phyloP scores from a whole-genome alignment of 2,888 invertebrate genomes.

The Tridacna crocea region DNA sequence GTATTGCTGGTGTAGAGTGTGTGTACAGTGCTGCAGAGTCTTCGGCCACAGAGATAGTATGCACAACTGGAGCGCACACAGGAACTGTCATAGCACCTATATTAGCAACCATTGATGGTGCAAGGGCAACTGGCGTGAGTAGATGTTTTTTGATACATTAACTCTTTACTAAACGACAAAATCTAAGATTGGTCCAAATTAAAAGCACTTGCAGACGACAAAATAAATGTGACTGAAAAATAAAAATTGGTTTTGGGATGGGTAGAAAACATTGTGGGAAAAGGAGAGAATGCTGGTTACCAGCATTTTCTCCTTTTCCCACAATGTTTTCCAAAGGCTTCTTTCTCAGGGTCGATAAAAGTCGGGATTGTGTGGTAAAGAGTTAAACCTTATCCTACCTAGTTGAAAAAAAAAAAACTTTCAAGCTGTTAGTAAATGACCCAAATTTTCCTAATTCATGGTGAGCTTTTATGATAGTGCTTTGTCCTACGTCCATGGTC shows the following conservation, averaged over 20 bases:
- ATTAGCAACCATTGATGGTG: slow-evolving; percentile 51
- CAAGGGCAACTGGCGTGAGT: slow-evolving; percentile 65
- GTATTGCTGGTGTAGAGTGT: slow-evolving; percentile 60
- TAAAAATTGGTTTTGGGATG: neutral
- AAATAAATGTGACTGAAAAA: too few species aligned
- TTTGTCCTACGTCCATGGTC: too few species aligned
- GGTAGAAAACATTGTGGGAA: neutral
- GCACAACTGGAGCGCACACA: slow-evolving; percentile 63
- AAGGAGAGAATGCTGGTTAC: neutral
- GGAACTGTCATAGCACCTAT: slow-evolving; percentile 60
- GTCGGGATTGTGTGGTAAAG: too few species aligned
- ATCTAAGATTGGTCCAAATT: too few species aligned
- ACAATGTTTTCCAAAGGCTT: too few species aligned
- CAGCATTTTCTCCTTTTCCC: neutral
- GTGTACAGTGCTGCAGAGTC: slow-evolving; percentile 40
- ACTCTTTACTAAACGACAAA: neutral
- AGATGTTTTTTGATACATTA: neutral
- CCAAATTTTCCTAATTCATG: too few species aligned
- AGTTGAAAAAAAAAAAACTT: too few species aligned
- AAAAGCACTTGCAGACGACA: too few species aligned
- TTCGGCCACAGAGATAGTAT: slow-evolving; percentile 63
- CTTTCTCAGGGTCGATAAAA: too few species aligned
- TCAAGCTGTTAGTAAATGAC: too few species aligned
- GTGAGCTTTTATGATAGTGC: too few species aligned
- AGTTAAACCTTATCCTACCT: too few species aligned